Base-by-base conservation (phyloP, 2,888 invertebrate species). In the Podotricha telesiphe region DNA sequence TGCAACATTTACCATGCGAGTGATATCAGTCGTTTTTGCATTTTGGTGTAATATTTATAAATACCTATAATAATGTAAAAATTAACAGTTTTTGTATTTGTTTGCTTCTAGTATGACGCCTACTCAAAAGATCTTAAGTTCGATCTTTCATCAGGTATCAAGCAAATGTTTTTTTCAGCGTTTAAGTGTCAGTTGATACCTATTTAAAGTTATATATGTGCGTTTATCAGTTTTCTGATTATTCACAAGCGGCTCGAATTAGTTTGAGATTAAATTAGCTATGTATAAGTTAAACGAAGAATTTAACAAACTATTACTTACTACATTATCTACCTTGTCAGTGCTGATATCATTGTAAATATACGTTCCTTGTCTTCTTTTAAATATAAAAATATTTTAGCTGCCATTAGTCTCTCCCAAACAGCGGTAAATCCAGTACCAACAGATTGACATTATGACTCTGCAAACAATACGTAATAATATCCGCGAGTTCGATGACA, bases 401-500 rank as follows among this genome's bases (percentile, higher is more conserved):
- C 8, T 20, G 13, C 10, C n/a, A 59, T 22, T 45, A 42, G 20
- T 59, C n/a, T 59, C 5, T 6, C 0, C 58, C 15, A 45, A n/a
- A 59, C 17, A 15, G 34, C 19, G 15, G 34, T 37, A 50, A 34
- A 62, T 34, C 47, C 62, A 34, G 37, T 50, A 37, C 34, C 6
- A 37, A 48, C 47, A 50, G 37, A 62, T 62, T 37, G 47, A 53
- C 65, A 34, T 40, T 58, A 62, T 68, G 67, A 70, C 65, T 66
- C 61, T 42, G 63, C 68, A 64, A 58, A 64, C 65, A 72, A 73
- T 73, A 74, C 65, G 63, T 70, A 69, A 73, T 69, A 69, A 68
- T 66, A 73, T 58, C 51, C 59, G 58, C 68, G 70, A 72, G 75
- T 73, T 77, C 74, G 74, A 75, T 74, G 75, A 76, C 76, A 75